phyloP scores from a whole-genome alignment of 2,113 vertebrate genomes.

The Boleophthalmus pectinirostris region DNA sequence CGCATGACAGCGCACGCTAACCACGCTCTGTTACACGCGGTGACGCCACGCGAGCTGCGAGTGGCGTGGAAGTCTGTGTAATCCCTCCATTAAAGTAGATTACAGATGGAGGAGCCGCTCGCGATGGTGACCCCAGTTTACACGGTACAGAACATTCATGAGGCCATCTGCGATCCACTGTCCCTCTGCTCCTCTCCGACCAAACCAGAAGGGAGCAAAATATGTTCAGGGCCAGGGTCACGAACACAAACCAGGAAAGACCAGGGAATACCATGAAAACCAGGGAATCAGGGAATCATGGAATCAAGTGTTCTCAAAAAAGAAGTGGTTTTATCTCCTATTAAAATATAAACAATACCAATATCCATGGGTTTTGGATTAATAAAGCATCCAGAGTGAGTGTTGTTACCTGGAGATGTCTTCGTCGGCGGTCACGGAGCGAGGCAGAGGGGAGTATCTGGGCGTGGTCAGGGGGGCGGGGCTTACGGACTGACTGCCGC shows the following conservation, averaged over 20 bases:
- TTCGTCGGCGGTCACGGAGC: slow-evolving; percentile 87
- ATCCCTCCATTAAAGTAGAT: slow-evolving; percentile 77
- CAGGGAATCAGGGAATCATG: too few species aligned
- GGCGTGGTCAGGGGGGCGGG: slow-evolving; percentile 83
- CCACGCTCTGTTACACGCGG: slow-evolving; percentile 62
- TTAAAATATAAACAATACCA: too few species aligned
- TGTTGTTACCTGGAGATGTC: slow-evolving; percentile 86
- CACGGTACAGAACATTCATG: slow-evolving; percentile 30
- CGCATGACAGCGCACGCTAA: slow-evolving; percentile 36
- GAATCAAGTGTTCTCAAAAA: too few species aligned
- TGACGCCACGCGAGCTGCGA: slow-evolving; percentile 61
- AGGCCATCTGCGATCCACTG: slow-evolving; percentile 49
- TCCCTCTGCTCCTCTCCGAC: slow-evolving; percentile 4
- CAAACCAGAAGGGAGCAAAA: not conserved
- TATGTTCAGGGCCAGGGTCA: not conserved
- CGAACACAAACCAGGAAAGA: not conserved
- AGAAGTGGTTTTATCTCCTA: too few species aligned
- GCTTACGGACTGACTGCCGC: slow-evolving; percentile 81
- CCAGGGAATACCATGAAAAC: too few species aligned
- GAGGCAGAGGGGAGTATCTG: slow-evolving; percentile 88
- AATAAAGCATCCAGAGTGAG: too few species aligned
- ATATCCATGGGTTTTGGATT: too few species aligned
- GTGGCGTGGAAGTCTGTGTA: slow-evolving; percentile 61
- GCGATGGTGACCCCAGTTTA: slow-evolving; percentile 50
- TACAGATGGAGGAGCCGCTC: slow-evolving; percentile 60